A percentile compares a stretch with the other conserved stretches of the same genome.
These are phyloP conservation scores for Aphidius ervi DNA, from an alignment of 1,140 invertebrate genomes.

Conservation along the genomic window DNA sequence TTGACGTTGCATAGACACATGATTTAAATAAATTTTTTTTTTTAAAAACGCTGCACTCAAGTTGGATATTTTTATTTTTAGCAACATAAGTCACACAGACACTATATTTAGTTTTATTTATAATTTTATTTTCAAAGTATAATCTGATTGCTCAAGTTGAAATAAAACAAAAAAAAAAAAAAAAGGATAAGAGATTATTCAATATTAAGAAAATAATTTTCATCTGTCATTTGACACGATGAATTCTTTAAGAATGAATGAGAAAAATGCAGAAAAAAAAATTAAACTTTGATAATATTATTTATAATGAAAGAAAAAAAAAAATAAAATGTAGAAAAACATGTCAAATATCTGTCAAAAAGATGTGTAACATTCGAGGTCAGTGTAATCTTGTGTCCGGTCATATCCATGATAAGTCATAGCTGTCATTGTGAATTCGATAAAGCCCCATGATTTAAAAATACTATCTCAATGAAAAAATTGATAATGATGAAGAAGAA, in stretches of 20 bases:
- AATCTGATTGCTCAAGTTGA: not conserved
- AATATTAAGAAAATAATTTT: not conserved
- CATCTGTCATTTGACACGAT: not conserved
- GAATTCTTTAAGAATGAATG: not conserved
- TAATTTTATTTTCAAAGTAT: slow-evolving; percentile 10
- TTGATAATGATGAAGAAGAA: not conserved
- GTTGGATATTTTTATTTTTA: slow-evolving; percentile 11
- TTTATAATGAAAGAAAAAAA: too few species aligned
- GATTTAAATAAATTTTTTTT: slow-evolving; percentile 1
- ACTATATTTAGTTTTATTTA: slow-evolving; percentile 7
- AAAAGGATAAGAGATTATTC: slow-evolving; percentile 9
- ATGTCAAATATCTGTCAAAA: not conserved
- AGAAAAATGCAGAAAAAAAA: too few species aligned
- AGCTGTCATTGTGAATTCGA: slow-evolving; percentile 3
- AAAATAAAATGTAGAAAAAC: not conserved
- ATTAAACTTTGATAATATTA: too few species aligned
- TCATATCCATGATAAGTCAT: slow-evolving; percentile 13
- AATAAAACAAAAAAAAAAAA: too few species aligned
- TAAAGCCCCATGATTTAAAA: not conserved
- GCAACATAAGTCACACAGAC: slow-evolving; percentile 15
- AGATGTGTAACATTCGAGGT: not conserved
- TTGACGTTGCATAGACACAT: slow-evolving; percentile 18
- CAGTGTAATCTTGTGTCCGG: slow-evolving; percentile 9
- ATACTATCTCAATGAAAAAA: too few species aligned
- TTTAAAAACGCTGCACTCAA: not conserved